Evolutionary conservation across 2,888 invertebrate species (phyloP).

Genomic region (Ophion ellenae): DNA sequence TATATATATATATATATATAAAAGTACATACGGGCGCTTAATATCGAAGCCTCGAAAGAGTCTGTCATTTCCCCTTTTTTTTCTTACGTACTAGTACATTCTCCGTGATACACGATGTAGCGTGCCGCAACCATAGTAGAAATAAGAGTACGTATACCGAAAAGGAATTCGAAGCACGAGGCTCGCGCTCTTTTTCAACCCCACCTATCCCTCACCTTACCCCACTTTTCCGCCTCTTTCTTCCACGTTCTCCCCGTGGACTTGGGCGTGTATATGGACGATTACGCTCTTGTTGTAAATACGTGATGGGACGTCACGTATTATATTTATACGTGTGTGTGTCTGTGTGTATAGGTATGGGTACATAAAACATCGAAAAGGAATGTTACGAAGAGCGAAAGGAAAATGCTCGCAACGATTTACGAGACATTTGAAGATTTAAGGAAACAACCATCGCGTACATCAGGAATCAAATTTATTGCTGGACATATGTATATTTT

Average conservation of each 20-base stretch:
- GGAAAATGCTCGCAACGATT: conserved; percentile 51
- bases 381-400: conserved; percentile 34
- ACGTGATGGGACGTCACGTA: conserved; percentile 48
- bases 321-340: neutral
- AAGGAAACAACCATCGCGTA: conserved; percentile 27
- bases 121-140: conserved; percentile 41
- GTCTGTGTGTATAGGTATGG: neutral
- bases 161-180: conserved; percentile 63
- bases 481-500: neutral
- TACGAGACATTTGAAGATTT: conserved; percentile 41
- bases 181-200: conserved; percentile 32
- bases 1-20: neutral
- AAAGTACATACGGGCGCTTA: conserved; percentile 18
- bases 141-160: conserved; percentile 48
- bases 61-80: conserved; percentile 8
- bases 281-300: conserved; percentile 60
- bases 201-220: neutral
- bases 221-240: conserved; percentile 13
- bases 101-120: conserved; percentile 36
- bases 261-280: conserved; percentile 39
- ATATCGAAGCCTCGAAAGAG: conserved; percentile 32
- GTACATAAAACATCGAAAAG: neutral
- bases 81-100: conserved; percentile 25
- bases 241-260: conserved; percentile 43
- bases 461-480: conserved; percentile 23